phyloP scores from a whole-genome alignment of 2,888 invertebrate species.

The Mellilla xanthometata region DNA sequence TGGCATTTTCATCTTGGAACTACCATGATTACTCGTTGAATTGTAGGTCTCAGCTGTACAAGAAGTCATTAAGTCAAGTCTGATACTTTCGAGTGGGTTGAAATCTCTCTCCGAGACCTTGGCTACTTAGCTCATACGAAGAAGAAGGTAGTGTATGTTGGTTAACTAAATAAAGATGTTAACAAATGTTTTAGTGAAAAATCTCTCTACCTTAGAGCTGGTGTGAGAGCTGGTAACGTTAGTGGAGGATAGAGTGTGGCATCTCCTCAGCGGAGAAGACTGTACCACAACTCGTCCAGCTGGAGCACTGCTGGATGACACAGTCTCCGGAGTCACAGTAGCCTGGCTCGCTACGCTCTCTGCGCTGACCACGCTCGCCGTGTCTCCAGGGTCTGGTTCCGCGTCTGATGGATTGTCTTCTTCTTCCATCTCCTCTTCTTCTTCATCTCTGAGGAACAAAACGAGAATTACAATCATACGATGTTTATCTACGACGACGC shows the following conservation, averaged over 20 bases:
- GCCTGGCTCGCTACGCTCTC: slow-evolving; percentile 60
- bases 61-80: no score
- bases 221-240: slow-evolving; percentile 49
- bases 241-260: slow-evolving; percentile 62
- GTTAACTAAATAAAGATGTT: no score
- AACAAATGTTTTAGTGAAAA: no score
- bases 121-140: no score
- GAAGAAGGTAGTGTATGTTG: no score
- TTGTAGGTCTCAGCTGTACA: no score
- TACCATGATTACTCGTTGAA: no score
- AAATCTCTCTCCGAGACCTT: no score
- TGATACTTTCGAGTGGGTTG: no score
- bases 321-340: slow-evolving; percentile 67
- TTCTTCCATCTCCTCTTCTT: slow-evolving; percentile 49
- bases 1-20: no score
- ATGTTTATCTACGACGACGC: no score
- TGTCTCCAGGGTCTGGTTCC: slow-evolving; percentile 51
- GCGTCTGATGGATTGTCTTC: slow-evolving; percentile 54
- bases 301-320: slow-evolving; percentile 67
- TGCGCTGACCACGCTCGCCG: slow-evolving; percentile 53
- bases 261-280: slow-evolving; percentile 64
- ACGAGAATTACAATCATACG: no score
- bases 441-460: slow-evolving; percentile 34
- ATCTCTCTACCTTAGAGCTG: slow-evolving; percentile 7
- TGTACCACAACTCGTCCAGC: slow-evolving; percentile 39